Evolutionary conservation across 2,113 vertebrate species (phyloP).

Genomic region (Chloroceryle aenea): DNA sequence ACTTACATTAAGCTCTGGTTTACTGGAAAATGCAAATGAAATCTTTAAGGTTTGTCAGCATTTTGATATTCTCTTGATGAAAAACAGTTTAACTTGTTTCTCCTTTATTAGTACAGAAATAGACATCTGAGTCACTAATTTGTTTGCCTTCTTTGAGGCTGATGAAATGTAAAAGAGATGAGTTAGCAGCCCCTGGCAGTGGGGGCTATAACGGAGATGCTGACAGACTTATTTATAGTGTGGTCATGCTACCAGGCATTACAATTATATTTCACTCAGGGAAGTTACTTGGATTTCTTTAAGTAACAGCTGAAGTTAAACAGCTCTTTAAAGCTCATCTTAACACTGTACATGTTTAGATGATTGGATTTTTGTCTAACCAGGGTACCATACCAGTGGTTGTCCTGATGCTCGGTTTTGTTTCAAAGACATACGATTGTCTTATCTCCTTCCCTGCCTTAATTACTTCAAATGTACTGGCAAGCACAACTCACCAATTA

Average conservation of each 20-base stretch:
- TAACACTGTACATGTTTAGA: not conserved
- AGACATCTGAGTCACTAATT: slow-evolving; percentile 36
- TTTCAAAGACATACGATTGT: slow-evolving; percentile 16
- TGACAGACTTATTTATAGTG: not conserved
- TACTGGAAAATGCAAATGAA: not conserved
- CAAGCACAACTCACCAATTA: slow-evolving; percentile 78
- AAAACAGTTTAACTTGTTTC: not conserved
- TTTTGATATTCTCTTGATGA: not conserved
- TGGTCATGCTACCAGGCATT: not conserved
- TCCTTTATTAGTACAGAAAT: not conserved
- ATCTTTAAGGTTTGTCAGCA: not conserved
- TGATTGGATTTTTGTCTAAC: not conserved
- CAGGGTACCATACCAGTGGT: not conserved
- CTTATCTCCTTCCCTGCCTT: slow-evolving; percentile 62
- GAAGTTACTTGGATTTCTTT: not conserved
- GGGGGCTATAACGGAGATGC: not conserved
- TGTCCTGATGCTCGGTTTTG: not conserved
- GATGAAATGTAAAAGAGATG: not conserved
- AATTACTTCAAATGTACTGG: slow-evolving; percentile 72
- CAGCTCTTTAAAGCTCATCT: not conserved
- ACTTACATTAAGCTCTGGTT: not conserved
- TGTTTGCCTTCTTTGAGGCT: slow-evolving; percentile 25
- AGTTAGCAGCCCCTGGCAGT: slow-evolving; percentile 23
- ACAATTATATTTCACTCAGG: not conserved
- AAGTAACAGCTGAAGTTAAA: not conserved